These are phyloP conservation scores for Phalacrocorax aristotelis DNA, from an alignment of 2,113 vertebrate genomes.

Conservation along the genomic window DNA sequence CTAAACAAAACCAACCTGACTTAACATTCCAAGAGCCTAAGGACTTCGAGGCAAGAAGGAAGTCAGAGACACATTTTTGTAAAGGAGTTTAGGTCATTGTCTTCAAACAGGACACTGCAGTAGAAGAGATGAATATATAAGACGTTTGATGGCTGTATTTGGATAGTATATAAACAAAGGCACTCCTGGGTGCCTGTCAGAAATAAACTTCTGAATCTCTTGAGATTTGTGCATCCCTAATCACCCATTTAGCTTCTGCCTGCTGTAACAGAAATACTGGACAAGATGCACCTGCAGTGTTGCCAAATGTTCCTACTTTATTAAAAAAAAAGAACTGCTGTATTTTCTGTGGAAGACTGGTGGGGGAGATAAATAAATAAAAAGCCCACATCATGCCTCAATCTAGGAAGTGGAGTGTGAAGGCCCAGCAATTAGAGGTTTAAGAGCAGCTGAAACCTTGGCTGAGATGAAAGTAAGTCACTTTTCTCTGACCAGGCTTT, in stretches of 20 bases:
- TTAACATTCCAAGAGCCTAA: neutral
- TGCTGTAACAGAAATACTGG: conserved; percentile 17
- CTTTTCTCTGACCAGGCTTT: conserved; percentile 24
- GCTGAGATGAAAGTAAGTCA: conserved; percentile 24
- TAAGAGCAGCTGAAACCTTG: conserved; percentile 9
- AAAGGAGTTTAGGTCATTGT: neutral
- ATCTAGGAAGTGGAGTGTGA: neutral
- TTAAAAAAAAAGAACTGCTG: neutral
- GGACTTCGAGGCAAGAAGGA: neutral
- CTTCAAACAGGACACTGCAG: neutral
- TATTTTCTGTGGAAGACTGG: neutral
- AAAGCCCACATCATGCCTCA: neutral
- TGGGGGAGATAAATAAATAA: conserved; percentile 4
- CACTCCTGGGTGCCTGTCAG: neutral
- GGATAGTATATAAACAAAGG: neutral
- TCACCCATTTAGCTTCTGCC: conserved; percentile 31
- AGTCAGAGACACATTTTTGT: neutral
- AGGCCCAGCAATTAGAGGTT: neutral
- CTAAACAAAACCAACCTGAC: neutral
- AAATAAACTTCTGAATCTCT: conserved; percentile 23
- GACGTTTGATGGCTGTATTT: neutral
- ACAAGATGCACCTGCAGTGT: conserved; percentile 8
- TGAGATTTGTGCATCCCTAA: conserved; percentile 9
- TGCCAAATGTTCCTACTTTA: conserved; percentile 1
- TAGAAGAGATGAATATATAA: neutral